Evolutionary conservation across 1,140 invertebrate species (phyloP).

Genomic region (Drosophila jambulina): DNA sequence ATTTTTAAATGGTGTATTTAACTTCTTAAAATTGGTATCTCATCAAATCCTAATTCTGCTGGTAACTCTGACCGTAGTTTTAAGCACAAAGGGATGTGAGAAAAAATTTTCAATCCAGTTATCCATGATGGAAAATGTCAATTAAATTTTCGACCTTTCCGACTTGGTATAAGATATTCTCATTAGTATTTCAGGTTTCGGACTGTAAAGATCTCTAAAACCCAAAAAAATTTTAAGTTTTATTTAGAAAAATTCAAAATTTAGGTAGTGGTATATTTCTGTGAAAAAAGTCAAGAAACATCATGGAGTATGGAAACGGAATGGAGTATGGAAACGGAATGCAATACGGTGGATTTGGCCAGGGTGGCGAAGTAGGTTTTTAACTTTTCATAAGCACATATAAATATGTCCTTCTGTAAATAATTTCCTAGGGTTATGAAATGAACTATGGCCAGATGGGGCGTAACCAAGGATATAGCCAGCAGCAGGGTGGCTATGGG

Average conservation of each 20-base stretch:
- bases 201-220: conserved; percentile 44
- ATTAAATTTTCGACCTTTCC: neutral
- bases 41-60: neutral
- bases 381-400: accelerated
- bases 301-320: conserved; percentile 63
- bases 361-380: conserved; percentile 42
- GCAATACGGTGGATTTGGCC: conserved; percentile 52
- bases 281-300: neutral
- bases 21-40: neutral
- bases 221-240: conserved; percentile 35
- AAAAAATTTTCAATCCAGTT: conserved; percentile 19
- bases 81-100: neutral
- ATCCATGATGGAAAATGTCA: conserved; percentile 24
- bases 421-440: conserved; percentile 31
- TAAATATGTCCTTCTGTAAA: neutral
- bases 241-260: conserved; percentile 23
- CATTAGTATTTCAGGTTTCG: conserved; percentile 55
- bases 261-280: conserved; percentile 9
- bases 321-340: conserved; percentile 61
- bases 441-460: conserved; percentile 29
- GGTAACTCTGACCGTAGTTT: neutral
- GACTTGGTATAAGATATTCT: neutral
- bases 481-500: conserved; percentile 35
- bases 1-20: neutral
- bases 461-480: conserved; percentile 6